Percentiles rank a stretch among this genome's conserved stretches.
Conservation (phyloP, 2,888 invertebrate genomes). For the Cheilosia impressa region DNA sequence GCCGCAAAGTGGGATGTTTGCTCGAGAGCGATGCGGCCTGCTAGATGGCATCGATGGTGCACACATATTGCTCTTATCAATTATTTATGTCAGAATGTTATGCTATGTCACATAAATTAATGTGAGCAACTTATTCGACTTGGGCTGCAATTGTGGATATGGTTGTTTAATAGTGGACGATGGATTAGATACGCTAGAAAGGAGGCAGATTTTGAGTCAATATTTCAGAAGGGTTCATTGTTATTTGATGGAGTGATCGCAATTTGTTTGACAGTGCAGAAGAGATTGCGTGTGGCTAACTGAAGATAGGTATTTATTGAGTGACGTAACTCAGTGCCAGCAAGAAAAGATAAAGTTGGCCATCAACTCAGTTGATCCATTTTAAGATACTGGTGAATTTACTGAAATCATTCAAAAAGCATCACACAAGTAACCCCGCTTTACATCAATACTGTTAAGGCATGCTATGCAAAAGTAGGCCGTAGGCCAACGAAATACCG, state of each 20-base stretch:
- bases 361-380: too few relatives aligned
- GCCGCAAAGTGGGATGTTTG: constrained; percentile 42
- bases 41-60: constrained; percentile 29
- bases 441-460: too few relatives aligned
- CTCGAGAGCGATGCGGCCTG: constrained; percentile 22
- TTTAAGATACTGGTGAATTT: too few relatives aligned
- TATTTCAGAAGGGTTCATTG: not conserved
- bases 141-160: not conserved
- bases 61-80: constrained; percentile 79
- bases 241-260: not conserved
- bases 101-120: constrained; percentile 82
- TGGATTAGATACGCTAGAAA: not conserved
- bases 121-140: constrained; percentile 80
- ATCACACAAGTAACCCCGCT: too few relatives aligned
- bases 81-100: constrained; percentile 83
- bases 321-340: too few relatives aligned
- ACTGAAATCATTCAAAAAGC: too few relatives aligned
- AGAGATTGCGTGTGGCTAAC: too few relatives aligned
- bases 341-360: too few relatives aligned
- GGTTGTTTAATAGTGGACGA: not conserved
- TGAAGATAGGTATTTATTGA: too few relatives aligned
- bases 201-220: not conserved
- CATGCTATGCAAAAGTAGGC: too few relatives aligned
- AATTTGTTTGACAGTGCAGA: not conserved
- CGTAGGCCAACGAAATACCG: too few relatives aligned